Conservation (phyloP, 2,888 invertebrate species). For the Laothoe populi region DNA sequence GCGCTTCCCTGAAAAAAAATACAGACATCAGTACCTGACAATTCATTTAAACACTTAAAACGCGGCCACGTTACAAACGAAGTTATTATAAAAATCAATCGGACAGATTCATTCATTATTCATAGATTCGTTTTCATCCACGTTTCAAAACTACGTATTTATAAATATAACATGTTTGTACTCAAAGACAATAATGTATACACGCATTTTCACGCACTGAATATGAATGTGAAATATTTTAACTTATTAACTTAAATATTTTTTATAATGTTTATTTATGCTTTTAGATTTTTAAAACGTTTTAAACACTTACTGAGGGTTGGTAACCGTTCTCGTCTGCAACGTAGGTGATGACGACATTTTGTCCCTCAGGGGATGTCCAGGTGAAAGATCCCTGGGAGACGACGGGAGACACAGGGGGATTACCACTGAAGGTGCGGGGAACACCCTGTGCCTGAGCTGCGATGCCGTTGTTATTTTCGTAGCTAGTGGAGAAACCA, state of each 20-base stretch:
- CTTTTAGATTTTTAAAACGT: background rate
- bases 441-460: constrained; percentile 84
- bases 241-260: no score
- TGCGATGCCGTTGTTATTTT: constrained; percentile 86
- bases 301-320: constrained; percentile 71
- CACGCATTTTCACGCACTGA: no score
- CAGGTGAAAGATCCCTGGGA: constrained; percentile 83
- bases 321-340: constrained; percentile 89
- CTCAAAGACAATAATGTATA: no score
- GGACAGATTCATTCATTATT: background rate
- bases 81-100: background rate
- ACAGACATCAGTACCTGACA: background rate
- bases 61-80: background rate
- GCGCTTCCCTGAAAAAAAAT: constrained; percentile 59
- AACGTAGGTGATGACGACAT: constrained; percentile 82
- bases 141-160: no score
- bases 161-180: no score
- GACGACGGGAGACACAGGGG: constrained; percentile 59
- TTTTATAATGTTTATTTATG: no score
- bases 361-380: constrained; percentile 85
- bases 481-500: constrained; percentile 70
- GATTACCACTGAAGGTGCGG: constrained; percentile 74
- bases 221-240: no score
- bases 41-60: background rate
- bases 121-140: no score